Evolutionary conservation across 2,888 invertebrate species (phyloP), one percentile per base, ranked within the genome.

Genomic region (Troglohyphantes excavatus): DNA sequence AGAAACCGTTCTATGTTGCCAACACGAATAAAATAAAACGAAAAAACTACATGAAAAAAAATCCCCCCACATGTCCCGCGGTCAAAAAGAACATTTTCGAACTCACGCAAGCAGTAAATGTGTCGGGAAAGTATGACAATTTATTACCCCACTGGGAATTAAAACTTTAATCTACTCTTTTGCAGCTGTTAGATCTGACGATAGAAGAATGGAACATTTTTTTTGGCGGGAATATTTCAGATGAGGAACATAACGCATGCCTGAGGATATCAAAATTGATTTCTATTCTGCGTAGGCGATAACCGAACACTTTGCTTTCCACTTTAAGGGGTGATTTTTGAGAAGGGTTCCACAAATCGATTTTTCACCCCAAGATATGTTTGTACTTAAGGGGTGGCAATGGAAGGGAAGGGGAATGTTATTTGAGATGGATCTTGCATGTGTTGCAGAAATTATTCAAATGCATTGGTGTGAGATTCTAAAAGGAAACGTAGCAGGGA

Each of bases 51-150:
- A 68, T 19, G 26, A 17, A 72, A 26, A 46, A 6, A 46, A 33
- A 17, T n/a, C n/a, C 9, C 33, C 33, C 68, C 17, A 26, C 65
- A n/a, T 39, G 33, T 21, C 68, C 68, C 26, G 23, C 13, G 46
- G 72, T 26, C 21, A 72, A 21, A 46, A 26, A 23, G 6, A 13
- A 5, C 26, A 6, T 63, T 63, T 27, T 5, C 39, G 26, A 26
- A 43, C 46, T 46, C 19, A 19, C 23, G n/a, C 23, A 23, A 39
- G 65, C 17, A 21, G 43, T 46, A 39, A 73, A 73, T 83, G 85
- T 59, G 33, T 70, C 39, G 23, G 76, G 59, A 76, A 84, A 76
- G 68, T 78, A 76, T 78, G 75, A 72, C 68, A 85, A 85, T 85
- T 78, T 78, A 85, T 76, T 33, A 19, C 70, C 3, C 59, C 39